These are phyloP conservation scores for Perodicticus potto DNA, from an alignment of 2,797 vertebrate species.

Conservation along the genomic window DNA sequence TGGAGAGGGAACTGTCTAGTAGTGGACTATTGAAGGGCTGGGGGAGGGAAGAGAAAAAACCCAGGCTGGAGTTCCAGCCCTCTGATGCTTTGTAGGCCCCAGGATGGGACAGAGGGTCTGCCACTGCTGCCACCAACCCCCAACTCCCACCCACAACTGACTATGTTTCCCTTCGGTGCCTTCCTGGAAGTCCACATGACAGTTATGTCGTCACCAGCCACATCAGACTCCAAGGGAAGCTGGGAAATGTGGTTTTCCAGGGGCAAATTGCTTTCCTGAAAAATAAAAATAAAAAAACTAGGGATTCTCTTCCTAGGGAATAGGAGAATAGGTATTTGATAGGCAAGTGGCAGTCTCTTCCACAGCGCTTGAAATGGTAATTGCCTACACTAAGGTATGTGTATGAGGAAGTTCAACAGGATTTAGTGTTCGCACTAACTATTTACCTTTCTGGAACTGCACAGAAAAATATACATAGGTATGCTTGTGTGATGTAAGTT, in stretches of 20 bases:
- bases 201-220: background rate
- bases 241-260: background rate
- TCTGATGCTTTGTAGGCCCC: background rate
- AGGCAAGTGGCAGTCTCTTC: background rate
- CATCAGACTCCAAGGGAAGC: background rate
- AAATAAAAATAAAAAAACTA: background rate
- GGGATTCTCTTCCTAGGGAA: constrained; percentile 23
- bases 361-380: background rate
- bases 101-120: background rate
- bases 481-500: background rate
- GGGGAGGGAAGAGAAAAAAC: background rate
- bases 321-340: background rate
- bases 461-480: constrained; percentile 5
- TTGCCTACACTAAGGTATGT: background rate
- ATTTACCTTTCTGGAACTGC: background rate
- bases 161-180: background rate
- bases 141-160: background rate
- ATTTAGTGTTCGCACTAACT: constrained; percentile 4
- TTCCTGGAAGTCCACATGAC: background rate
- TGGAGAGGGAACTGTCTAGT: background rate
- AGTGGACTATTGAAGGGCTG: fast-evolving
- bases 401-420: constrained; percentile 6
- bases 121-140: background rate
- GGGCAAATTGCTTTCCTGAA: background rate
- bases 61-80: background rate